Evolutionary conservation across 2,797 vertebrate species (phyloP), one percentile per base, ranked within the genome.

Genomic region (Lepus oiostolus): DNA sequence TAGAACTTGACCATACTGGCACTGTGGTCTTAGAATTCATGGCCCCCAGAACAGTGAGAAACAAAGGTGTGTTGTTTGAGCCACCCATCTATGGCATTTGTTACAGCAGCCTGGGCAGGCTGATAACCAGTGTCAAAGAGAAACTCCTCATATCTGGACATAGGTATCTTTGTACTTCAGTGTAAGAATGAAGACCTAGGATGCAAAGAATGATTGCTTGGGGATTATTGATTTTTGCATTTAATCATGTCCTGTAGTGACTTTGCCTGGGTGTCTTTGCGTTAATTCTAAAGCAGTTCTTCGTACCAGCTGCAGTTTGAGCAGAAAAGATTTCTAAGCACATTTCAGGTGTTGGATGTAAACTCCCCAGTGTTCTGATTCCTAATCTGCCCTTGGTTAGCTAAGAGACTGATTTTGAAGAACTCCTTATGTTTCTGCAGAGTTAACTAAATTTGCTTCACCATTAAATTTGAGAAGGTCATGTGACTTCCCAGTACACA

Each of bases 391-490:
- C 63, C n/a, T 93, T 96, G 93, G 21, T 72, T 82, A 96, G 86
- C 58, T 72, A 76, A 94, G 63, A 92, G 58, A 85, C 22, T 72
- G 75, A 88, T 60, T 81, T 75, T 96, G 21, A 16, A 91, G 76
- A 86, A 85, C 80, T 87, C 91, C 92, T 96, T 96, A 93, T 89
- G 65, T 95, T 97, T 97, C 96, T 94, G 63, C 91, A 93, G 91
- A 87, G 74, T 93, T 96, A 95, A 96, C 52, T 91, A 65, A 96
- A 96, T 97, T 97, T 95, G 38, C 28, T 94, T 96, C 79, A 70
- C 47, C 76, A 95, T 96, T 95, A 96, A 95, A 93, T 96, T 74
- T 95, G 96, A 97, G 80, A 86, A 68, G 76, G 88, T 92, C 67
- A 67, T 75, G 42, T 97, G 88, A 93, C 83, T 52, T 91, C 70